A percentile compares a stretch with the other conserved stretches of the same genome.
Conservation (phyloP, 2,797 vertebrate genomes). For the Selene dorsalis region DNA sequence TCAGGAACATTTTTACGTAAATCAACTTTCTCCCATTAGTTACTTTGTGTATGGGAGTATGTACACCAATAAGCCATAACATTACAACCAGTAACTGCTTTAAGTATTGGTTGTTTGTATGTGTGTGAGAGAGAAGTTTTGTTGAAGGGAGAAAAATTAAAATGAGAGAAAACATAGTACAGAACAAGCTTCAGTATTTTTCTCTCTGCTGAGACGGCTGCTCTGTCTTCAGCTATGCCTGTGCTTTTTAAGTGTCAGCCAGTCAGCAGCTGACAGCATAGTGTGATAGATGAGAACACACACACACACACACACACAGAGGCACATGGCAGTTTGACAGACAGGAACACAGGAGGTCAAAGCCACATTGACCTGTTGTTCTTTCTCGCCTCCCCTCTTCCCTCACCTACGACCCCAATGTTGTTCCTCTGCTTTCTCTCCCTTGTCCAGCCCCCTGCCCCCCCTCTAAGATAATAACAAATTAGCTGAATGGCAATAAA, state of each 20-base stretch:
- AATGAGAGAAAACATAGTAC: neutral
- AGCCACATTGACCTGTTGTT: conserved; percentile 47
- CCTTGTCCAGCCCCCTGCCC: neutral
- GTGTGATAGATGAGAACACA: conserved; percentile 48
- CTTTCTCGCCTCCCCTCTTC: conserved; percentile 19
- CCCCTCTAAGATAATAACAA: neutral
- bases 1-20: conserved; percentile 15
- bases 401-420: conserved; percentile 32
- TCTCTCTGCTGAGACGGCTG: conserved; percentile 24
- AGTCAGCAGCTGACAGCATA: conserved; percentile 59
- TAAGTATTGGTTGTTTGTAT: too few species aligned
- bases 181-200: neutral
- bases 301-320: conserved; percentile 1
- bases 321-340: conserved; percentile 28
- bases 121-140: neutral
- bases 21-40: conserved; percentile 3
- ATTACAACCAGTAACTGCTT: too few species aligned
- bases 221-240: conserved; percentile 52
- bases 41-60: conserved; percentile 4
- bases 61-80: neutral
- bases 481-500: neutral
- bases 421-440: conserved; percentile 18
- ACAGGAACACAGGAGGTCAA: conserved; percentile 42
- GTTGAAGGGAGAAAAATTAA: neutral
- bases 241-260: conserved; percentile 49